A percentile compares a stretch with the other conserved stretches of the same genome.
Evolutionary conservation across 2,113 vertebrate genomes (phyloP).

Genomic region (Balaenoptera acutorostrata): DNA sequence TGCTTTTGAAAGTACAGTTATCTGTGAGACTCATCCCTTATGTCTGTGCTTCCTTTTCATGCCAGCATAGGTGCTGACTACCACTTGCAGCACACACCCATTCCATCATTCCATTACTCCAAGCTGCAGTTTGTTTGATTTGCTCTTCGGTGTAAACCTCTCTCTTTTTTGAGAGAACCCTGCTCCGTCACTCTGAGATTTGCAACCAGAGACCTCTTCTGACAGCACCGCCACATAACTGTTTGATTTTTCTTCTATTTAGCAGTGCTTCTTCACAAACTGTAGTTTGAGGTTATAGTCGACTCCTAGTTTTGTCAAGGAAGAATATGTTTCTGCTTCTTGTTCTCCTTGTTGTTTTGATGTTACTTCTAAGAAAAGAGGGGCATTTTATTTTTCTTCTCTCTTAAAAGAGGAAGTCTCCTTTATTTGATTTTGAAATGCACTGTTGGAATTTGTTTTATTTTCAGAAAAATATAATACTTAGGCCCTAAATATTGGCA

Average conservation of each 20-base stretch:
- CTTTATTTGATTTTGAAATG: slow-evolving; percentile 10
- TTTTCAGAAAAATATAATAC: background rate
- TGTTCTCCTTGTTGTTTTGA: background rate
- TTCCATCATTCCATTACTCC: background rate
- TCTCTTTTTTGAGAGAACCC: background rate
- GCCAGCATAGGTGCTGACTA: background rate
- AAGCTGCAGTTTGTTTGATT: background rate
- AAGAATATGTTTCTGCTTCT: background rate
- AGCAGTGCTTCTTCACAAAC: background rate
- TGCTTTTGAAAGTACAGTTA: background rate
- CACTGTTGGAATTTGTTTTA: background rate
- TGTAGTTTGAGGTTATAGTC: background rate
- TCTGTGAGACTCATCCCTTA: background rate
- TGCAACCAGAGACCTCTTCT: background rate
- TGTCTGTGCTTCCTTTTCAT: background rate
- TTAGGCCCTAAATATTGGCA: background rate
- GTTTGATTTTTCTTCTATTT: background rate
- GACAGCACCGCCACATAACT: background rate
- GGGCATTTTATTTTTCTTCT: background rate
- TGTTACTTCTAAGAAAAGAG: background rate
- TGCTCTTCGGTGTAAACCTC: background rate
- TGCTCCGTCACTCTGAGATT: background rate
- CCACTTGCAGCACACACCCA: background rate
- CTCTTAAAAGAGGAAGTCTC: background rate
- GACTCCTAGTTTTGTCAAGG: background rate